Evolutionary conservation across 2,888 invertebrate species (phyloP), one percentile per base, ranked within the genome.

Genomic region (Drosophila flavopinicola): DNA sequence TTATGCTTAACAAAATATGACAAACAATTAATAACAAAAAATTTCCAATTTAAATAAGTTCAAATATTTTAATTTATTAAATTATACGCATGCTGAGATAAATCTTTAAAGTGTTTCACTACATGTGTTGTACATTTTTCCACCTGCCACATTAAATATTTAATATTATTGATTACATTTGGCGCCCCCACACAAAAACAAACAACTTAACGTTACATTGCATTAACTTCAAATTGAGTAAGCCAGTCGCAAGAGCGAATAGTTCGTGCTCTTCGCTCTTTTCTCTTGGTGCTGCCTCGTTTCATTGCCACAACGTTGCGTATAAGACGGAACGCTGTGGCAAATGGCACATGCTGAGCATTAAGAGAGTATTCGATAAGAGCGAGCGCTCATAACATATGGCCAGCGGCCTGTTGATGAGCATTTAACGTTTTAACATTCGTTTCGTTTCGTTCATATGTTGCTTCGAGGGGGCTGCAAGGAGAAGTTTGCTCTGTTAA

Each of bases 131-230:
- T 23, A 30, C 1, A n/a, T 29, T 41, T 57, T 69, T 77, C 53
- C 64, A 85, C 78, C 80, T 82, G 85, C 11, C 71, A 58, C 76
- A 89, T 89, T 88, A 89, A 89, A 89, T 90, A 89, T 90, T 90
- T 87, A 89, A 88, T 85, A 89, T 89, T 89, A 89, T 89, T 89
- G 89, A 89, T 89, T 89, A 82, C 87, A 85, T 77, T 85, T 87
- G 64, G 72, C 59, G 54, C 57, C 48, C 24, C 41, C 65, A 38
- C 45, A 60, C 41, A 32, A 66, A 61, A 59, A 53, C 44, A 71
- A 67, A 66, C 60, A 86, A 65, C 73, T 72, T 51, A 69, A 74
- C 75, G 85, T 78, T 82, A 85, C 85, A 66, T 85, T 79, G 85
- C 85, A 78, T 82, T 82, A 53, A 87, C 85, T 87, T 58, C 52